phyloP scores from a whole-genome alignment of 2,888 invertebrate genomes.

The Ligdia adustata region DNA sequence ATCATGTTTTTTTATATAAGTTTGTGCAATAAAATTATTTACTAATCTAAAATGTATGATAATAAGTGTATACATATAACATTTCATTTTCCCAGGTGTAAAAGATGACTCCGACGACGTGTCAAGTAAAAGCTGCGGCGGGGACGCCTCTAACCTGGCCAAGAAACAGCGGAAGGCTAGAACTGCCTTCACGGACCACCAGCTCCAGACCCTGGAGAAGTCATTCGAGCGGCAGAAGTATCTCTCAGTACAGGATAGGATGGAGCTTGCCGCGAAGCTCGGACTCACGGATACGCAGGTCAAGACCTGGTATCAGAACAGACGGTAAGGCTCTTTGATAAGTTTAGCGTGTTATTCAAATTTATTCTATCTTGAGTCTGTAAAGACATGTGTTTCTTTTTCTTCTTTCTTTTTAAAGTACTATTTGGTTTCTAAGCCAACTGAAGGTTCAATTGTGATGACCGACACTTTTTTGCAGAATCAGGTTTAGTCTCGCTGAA shows the following conservation, averaged over 20 bases:
- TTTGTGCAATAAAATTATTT: too few relatives aligned
- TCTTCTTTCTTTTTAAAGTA: too few relatives aligned
- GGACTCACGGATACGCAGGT: slow-evolving; percentile 99
- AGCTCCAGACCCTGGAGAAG: slow-evolving; percentile 97
- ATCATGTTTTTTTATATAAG: too few relatives aligned
- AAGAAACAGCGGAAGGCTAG: slow-evolving; percentile 98
- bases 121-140: slow-evolving; percentile 80
- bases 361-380: too few relatives aligned
- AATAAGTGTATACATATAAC: too few relatives aligned
- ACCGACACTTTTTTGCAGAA: too few relatives aligned
- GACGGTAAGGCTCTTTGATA: slow-evolving; percentile 88
- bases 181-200: slow-evolving; percentile 99
- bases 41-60: too few relatives aligned
- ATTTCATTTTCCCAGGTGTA: slow-evolving; percentile 85
- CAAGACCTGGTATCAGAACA: slow-evolving; percentile 99
- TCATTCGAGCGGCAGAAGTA: slow-evolving; percentile 99
- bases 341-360: not conserved
- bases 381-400: too few relatives aligned
- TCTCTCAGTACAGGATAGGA: slow-evolving; percentile 97
- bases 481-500: too few relatives aligned
- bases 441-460: too few relatives aligned
- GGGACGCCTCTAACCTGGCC: slow-evolving; percentile 82
- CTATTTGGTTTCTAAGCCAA: too few relatives aligned
- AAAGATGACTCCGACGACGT: slow-evolving; percentile 93
- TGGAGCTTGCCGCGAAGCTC: slow-evolving; percentile 98